These are phyloP conservation scores for Cynocephalus volans DNA, from an alignment of 2,113 vertebrate species.

Conservation along the genomic window DNA sequence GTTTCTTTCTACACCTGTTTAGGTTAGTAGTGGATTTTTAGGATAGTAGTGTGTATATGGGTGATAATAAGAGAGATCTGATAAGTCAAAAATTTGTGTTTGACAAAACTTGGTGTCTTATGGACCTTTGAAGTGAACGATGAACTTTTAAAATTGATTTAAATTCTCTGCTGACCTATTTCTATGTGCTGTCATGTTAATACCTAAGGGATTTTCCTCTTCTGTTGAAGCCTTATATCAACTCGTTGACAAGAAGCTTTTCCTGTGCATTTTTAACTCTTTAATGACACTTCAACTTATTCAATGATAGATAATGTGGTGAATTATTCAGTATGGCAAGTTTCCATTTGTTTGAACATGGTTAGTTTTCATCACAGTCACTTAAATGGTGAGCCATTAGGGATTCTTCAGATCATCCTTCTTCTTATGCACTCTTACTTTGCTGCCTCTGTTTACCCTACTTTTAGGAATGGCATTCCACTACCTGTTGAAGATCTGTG, in stretches of 20 bases:
- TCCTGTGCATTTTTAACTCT: conserved; percentile 19
- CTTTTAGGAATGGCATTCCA: not conserved
- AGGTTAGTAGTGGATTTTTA: not conserved
- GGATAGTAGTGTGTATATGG: not conserved
- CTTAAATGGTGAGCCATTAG: not conserved
- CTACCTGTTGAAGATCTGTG: not conserved
- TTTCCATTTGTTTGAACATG: not conserved
- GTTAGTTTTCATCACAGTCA: not conserved
- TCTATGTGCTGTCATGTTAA: not conserved
- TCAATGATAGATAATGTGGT: not conserved
- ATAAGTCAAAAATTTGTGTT: not conserved
- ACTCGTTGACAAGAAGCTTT: not conserved
- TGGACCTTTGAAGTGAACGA: not conserved
- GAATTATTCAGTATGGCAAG: not conserved
- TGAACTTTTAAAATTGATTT: not conserved
- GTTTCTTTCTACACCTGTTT: not conserved
- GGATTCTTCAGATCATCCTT: not conserved
- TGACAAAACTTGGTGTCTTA: not conserved
- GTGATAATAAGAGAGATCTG: not conserved
- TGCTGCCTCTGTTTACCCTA: not conserved
- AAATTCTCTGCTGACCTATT: not conserved
- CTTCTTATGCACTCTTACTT: not conserved
- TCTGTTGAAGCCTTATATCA: not conserved
- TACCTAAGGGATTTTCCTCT: not conserved
- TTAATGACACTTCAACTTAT: not conserved